Conservation (phyloP, 2,888 invertebrate species). For the Philereme transversata region DNA sequence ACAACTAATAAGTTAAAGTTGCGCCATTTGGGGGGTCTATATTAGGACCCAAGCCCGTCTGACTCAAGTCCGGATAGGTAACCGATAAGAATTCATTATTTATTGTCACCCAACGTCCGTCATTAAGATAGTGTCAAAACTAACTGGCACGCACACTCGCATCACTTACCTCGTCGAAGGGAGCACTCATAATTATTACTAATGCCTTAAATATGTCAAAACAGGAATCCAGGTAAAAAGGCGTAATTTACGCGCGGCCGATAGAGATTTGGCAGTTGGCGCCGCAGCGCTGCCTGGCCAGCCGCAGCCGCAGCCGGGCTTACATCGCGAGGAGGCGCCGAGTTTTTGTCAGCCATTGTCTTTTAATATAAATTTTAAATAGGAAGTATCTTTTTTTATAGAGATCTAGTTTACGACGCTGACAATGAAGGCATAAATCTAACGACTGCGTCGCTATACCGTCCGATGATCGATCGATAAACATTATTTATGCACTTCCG, state of each 20-base stretch:
- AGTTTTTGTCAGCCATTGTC: slow-evolving; percentile 83
- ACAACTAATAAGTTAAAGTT: slow-evolving; percentile 35
- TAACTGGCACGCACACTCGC: slow-evolving; percentile 71
- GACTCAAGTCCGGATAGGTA: slow-evolving; percentile 71
- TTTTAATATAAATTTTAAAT: slow-evolving; percentile 83
- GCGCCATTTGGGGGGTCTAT: slow-evolving; percentile 75
- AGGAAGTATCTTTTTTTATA: slow-evolving; percentile 84
- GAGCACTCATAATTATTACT: slow-evolving; percentile 84
- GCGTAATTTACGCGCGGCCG: slow-evolving; percentile 83
- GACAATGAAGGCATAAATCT: slow-evolving; percentile 83
- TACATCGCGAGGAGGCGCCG: slow-evolving; percentile 77
- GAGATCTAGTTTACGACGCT: slow-evolving; percentile 83
- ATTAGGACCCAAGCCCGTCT: slow-evolving; percentile 66
- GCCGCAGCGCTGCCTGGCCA: slow-evolving; percentile 64
- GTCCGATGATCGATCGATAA: slow-evolving; percentile 82
- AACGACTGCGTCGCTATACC: slow-evolving; percentile 73
- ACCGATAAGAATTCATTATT: slow-evolving; percentile 81
- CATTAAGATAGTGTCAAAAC: slow-evolving; percentile 84
- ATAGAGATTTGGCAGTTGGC: slow-evolving; percentile 84
- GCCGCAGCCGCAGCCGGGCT: slow-evolving; percentile 56
- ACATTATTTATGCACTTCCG: slow-evolving; percentile 83
- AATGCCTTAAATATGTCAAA: slow-evolving; percentile 85
- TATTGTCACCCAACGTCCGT: slow-evolving; percentile 81
- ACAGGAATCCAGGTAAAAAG: slow-evolving; percentile 85
- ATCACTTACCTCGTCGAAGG: slow-evolving; percentile 66